Evolutionary conservation across 2,113 vertebrate genomes (phyloP), one percentile per base, ranked within the genome.

Genomic region (Melospiza georgiana): DNA sequence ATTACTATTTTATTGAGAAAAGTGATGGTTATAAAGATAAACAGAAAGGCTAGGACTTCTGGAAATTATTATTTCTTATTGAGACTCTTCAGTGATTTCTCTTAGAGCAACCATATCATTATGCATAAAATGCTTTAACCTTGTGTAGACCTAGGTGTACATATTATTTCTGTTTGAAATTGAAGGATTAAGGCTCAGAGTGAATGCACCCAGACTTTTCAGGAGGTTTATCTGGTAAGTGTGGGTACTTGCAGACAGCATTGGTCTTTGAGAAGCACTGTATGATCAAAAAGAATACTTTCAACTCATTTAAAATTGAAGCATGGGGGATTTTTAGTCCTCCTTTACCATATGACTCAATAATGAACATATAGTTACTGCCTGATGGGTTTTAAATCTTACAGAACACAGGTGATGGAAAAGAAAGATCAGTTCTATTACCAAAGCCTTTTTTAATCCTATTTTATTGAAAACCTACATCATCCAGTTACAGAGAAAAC

Each of bases 1-100:
- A 12, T 30, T 75, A 43, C 6, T 61, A 11, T 78, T 82, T 58
- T 55, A 68, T 59, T 81, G 23, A 89, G 51, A 81, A 62, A 35
- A 43, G 3, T 0, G 0, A 54, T 51, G 7, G 6, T 59, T 84
- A 43, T 16, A 90, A 37, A 48, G 5, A 10, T 51, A 43, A 86
- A 55, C 5, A 66, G 3, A 20, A 76, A 79, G 7, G 8, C 13
- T 76, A 52, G 5, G 22, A 41, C 6, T 10, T 72, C 6, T 73
- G 41, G 24, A 15, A 23, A 66, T 22, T 49, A 27, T n/a, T 77
- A 73, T 66, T 87, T 55, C 10, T 33, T 69, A 58, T 67, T n/a
- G 10, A n/a, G n/a, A 84, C 10, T 82, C 14, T 12, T 41, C 1
- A 1, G 4, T 55, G 25, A 67, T 82, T 87, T 55, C 11, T 72